Conservation (phyloP, 1,140 invertebrate genomes). For the Drosophila asahinai region DNA sequence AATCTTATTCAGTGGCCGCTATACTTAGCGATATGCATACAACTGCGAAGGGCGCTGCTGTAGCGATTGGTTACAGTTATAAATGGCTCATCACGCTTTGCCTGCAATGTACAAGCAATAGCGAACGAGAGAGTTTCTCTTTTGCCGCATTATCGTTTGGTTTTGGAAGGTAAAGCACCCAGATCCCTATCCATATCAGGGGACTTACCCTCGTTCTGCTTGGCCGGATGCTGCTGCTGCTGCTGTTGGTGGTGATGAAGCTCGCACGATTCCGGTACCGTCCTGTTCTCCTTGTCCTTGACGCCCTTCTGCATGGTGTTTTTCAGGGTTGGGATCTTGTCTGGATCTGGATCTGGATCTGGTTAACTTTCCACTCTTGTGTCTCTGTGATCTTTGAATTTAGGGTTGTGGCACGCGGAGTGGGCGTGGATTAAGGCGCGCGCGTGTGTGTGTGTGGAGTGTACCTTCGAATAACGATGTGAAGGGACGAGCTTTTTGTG, state of each 20-base stretch:
- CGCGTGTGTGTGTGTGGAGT: neutral
- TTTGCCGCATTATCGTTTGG: too few species aligned
- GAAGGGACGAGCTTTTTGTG: conserved; percentile 26
- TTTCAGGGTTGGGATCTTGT: neutral
- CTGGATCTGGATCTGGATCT: too few species aligned
- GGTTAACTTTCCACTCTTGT: neutral
- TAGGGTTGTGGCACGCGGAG: conserved; percentile 4
- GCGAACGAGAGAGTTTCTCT: too few species aligned
- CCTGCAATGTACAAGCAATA: neutral
- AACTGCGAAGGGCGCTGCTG: too few species aligned
- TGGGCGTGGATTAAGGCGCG: neutral
- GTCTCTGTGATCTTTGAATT: conserved; percentile 13
- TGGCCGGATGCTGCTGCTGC: conserved; percentile 34
- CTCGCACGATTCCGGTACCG: conserved; percentile 20
- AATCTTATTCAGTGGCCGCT: too few species aligned
- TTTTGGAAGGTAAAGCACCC: too few species aligned
- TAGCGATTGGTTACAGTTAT: too few species aligned
- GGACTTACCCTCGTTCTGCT: conserved; percentile 41
- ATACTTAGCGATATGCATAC: too few species aligned
- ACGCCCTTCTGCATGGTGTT: conserved; percentile 59
- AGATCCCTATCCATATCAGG: neutral
- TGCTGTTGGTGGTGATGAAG: conserved; percentile 8
- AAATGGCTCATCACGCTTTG: too few species aligned
- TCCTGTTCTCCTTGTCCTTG: conserved; percentile 58
- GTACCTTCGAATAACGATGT: conserved; percentile 6